Evolutionary conservation across 2,113 vertebrate species (phyloP), one percentile per base, ranked within the genome.

Genomic region (Saccopteryx bilineata): DNA sequence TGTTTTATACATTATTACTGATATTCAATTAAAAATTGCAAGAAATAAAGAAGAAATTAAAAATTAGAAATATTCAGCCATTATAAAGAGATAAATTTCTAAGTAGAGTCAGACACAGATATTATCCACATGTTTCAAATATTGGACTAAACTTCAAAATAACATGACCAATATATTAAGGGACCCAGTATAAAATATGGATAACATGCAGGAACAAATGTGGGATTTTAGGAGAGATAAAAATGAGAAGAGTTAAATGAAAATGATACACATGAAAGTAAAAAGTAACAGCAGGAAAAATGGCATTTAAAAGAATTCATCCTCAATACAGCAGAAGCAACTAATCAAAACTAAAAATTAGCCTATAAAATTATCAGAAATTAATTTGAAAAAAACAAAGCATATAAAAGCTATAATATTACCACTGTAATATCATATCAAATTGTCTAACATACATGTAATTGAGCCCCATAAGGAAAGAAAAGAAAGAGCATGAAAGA

Each of bases 281-380:
- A 78, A 75, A 60, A 2, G 11, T 9, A 68, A 52, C 6, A 46
- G 31, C 4, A 84, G 0, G 48, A 3, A 54, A 69, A 93, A 71
- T 75, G 46, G 15, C 18, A 4, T 72, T 79, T 28, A 66, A 61
- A 74, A 54, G 21, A 48, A 9, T 33, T 15, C 3, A 66, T n/a
- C 9, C n/a, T 86, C 46, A 69, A 90, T 80, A 95, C 4, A 83
- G 4, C 13, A 72, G 46, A 79, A 21, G 15, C 92, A 88, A 60
- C 9, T 61, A 90, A 46, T 83, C 17, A 90, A 63, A 88, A 91
- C 79, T 19, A 15, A 66, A 87, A 93, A 24, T 39, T 75, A 46
- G 7, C 1, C 28, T 58, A 63, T 17, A 86, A 82, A 90, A 46
- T 82, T 24, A 52, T 39, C 15, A 58, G 81, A 85, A 24, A 4